Conservation (phyloP, 2,797 vertebrate genomes). For the Picus viridis region DNA sequence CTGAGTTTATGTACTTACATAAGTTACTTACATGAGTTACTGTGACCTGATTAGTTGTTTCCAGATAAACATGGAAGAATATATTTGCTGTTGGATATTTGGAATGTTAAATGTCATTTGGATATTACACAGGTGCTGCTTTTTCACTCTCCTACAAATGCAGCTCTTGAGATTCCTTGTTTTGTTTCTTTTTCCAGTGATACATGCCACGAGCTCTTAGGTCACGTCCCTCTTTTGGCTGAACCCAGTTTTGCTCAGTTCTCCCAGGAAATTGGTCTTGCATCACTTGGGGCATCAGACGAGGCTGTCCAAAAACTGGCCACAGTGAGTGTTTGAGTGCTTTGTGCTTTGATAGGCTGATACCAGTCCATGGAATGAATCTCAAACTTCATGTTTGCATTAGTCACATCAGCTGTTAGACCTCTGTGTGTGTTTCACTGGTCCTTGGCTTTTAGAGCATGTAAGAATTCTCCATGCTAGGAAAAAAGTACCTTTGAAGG, state of each 20-base stretch:
- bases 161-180: background rate
- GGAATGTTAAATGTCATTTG: background rate
- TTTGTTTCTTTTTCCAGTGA: constrained; percentile 81
- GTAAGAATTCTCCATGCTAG: background rate
- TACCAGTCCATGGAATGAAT: accelerated
- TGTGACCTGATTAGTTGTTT: background rate
- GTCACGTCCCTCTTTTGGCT: constrained; percentile 92
- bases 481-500: background rate
- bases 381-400: background rate
- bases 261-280: constrained; percentile 94
- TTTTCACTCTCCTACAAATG: background rate
- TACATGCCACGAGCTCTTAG: constrained; percentile 94
- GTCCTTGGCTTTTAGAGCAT: background rate
- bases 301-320: constrained; percentile 93
- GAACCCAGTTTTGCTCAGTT: constrained; percentile 97
- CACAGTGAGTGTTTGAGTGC: constrained; percentile 81
- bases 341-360: background rate
- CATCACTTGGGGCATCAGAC: constrained; percentile 92
- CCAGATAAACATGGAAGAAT: background rate
- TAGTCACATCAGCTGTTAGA: background rate
- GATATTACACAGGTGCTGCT: background rate
- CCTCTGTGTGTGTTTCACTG: background rate
- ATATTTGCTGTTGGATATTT: too few species aligned
- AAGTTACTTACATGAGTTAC: too few species aligned
- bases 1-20: background rate